Conservation (phyloP, 2,797 vertebrate genomes). For the Columba guinea region DNA sequence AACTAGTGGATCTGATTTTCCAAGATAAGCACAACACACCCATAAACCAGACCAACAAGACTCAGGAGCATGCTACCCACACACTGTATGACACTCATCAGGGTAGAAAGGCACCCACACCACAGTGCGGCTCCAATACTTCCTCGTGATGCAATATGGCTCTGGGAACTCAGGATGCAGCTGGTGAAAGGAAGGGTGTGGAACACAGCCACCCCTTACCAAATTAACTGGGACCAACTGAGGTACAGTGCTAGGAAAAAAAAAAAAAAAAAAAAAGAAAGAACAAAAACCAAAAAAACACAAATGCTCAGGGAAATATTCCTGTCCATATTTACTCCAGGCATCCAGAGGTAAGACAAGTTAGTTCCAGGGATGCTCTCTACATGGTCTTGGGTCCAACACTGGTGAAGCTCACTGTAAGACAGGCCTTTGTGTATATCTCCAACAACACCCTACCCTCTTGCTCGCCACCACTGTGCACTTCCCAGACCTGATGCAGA, state of each 20-base stretch:
- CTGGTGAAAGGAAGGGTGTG: constrained; percentile 11
- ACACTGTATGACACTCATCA: background rate
- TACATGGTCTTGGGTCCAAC: background rate
- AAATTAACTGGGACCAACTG: background rate
- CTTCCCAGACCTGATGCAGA: background rate
- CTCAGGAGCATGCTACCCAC: background rate
- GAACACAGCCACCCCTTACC: background rate
- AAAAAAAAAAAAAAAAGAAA: background rate
- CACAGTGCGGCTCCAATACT: background rate
- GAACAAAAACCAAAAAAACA: no score
- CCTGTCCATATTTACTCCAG: background rate
- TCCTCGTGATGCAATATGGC: constrained; percentile 20
- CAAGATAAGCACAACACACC: constrained; percentile 31
- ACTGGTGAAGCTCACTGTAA: background rate
- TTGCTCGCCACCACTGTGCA: background rate
- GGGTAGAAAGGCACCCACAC: background rate
- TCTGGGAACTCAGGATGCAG: background rate
- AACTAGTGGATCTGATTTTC: background rate
- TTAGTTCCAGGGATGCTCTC: background rate
- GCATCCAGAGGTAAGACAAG: background rate
- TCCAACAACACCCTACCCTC: background rate
- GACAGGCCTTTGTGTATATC: background rate
- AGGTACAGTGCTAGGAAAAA: background rate
- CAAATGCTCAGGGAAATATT: background rate
- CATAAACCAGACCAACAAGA: constrained; percentile 43